These are phyloP conservation scores for Notechis scutatus DNA, from an alignment of 2,113 vertebrate species.

Conservation along the genomic window DNA sequence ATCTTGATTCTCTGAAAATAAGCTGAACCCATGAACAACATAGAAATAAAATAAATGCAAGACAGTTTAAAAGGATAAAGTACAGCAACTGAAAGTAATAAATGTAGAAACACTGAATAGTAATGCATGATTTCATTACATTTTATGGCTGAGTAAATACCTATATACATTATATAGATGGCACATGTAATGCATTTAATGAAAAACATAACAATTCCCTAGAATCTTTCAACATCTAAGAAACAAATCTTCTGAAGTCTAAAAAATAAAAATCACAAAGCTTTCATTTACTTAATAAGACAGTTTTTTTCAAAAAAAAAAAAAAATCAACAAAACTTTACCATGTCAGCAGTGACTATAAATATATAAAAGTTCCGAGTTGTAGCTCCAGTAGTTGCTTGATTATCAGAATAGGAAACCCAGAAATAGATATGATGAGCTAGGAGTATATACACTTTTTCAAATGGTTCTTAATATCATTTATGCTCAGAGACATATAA, in stretches of 20 bases:
- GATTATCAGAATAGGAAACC: conserved; percentile 9
- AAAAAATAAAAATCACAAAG: conserved; percentile 29
- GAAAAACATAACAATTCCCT: conserved; percentile 47
- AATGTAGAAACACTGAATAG: conserved; percentile 68
- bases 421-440: conserved; percentile 15
- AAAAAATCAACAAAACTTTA: conserved; percentile 55
- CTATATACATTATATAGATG: conserved; percentile 58
- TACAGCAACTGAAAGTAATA: conserved; percentile 61
- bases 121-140: conserved; percentile 61
- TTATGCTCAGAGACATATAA: conserved; percentile 10
- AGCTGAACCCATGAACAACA: conserved; percentile 58
- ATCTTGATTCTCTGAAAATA: conserved; percentile 56
- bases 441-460: neutral
- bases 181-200: conserved; percentile 62
- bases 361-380: conserved; percentile 10
- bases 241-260: conserved; percentile 48
- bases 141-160: conserved; percentile 63
- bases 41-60: conserved; percentile 63
- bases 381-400: conserved; percentile 26
- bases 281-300: conserved; percentile 44
- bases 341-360: conserved; percentile 39
- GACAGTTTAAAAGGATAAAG: conserved; percentile 60
- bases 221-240: conserved; percentile 45
- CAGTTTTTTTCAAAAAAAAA: neutral
- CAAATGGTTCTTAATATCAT: neutral